A percentile compares a stretch with the other conserved stretches of the same genome.
Evolutionary conservation across 2,113 vertebrate genomes (phyloP).

Genomic region (Xiphophorus couchianus): DNA sequence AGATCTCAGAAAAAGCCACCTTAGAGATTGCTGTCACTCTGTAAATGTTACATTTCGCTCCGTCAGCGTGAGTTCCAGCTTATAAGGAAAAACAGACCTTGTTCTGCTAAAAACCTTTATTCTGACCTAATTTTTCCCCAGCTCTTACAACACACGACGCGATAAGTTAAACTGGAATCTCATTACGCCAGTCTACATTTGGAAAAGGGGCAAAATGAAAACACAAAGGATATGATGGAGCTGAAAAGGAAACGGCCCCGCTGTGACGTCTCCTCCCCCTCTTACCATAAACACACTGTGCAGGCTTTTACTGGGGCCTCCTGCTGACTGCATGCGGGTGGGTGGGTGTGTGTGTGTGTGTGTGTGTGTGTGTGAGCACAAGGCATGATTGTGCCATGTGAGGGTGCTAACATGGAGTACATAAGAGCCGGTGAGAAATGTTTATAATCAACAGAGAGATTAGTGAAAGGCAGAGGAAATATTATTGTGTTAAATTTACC

Average conservation of each 20-base stretch:
- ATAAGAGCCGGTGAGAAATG: not conserved
- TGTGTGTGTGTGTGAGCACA: not conserved
- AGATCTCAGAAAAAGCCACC: not conserved
- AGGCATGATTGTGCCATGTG: not conserved
- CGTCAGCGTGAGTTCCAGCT: not conserved
- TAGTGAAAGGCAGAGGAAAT: constrained; percentile 19
- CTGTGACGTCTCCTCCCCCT: constrained; percentile 48
- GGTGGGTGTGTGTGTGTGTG: not conserved
- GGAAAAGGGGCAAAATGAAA: not conserved
- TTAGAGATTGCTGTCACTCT: not conserved
- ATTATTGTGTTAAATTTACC: constrained; percentile 15
- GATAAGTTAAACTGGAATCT: constrained; percentile 1
- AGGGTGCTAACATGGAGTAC: not conserved
- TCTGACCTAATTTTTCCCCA: not conserved
- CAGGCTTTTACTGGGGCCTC: constrained; percentile 52
- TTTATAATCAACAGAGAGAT: constrained; percentile 3
- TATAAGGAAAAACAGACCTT: not conserved
- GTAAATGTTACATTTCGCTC: not conserved
- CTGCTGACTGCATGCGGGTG: constrained; percentile 24
- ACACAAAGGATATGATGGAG: constrained; percentile 37
- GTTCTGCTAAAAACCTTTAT: not conserved
- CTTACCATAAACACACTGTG: constrained; percentile 35
- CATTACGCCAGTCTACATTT: constrained; percentile 8
- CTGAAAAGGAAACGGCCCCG: constrained; percentile 6
- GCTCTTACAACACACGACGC: not conserved